A percentile compares a stretch with the other conserved stretches of the same genome.
These are phyloP conservation scores for Protobothrops flavoviridis DNA, from an alignment of 2,113 vertebrate species.

Conservation along the genomic window DNA sequence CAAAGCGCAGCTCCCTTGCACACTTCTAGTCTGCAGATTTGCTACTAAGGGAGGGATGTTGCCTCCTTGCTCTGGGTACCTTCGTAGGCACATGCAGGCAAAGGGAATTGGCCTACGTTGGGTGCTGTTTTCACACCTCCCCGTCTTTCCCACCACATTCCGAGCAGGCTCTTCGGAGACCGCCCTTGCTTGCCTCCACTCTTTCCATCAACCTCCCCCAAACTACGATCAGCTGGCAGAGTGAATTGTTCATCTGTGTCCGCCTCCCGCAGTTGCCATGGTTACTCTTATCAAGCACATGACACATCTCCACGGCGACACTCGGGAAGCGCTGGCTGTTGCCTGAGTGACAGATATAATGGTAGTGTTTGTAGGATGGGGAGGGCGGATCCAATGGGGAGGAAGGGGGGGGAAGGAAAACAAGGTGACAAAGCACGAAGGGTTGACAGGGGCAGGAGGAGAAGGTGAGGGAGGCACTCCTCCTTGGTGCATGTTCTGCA, in stretches of 20 bases:
- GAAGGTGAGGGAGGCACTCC: background rate
- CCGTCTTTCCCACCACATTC: background rate
- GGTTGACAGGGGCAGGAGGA: background rate
- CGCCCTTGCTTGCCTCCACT: background rate
- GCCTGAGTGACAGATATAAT: constrained; percentile 14
- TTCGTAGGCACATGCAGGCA: too few species aligned
- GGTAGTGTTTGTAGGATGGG: constrained; percentile 13
- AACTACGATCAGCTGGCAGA: background rate
- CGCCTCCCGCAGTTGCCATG: constrained; percentile 26
- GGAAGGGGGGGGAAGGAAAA: background rate
- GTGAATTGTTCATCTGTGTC: constrained; percentile 30
- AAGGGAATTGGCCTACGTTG: background rate
- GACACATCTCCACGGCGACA: constrained; percentile 2
- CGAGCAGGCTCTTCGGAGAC: background rate
- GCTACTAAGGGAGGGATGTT: too few species aligned
- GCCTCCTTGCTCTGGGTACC: too few species aligned
- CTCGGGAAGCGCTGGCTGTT: constrained; percentile 26
- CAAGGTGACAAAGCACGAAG: constrained; percentile 6
- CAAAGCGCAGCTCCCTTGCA: background rate
- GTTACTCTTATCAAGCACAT: constrained; percentile 21
- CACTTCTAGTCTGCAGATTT: background rate
- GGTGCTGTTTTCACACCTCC: background rate
- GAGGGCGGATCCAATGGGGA: background rate
- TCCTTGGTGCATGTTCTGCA: background rate
- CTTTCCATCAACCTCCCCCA: background rate